These are phyloP conservation scores for Meteorus colon DNA, from an alignment of 2,888 invertebrate species.

Conservation along the genomic window DNA sequence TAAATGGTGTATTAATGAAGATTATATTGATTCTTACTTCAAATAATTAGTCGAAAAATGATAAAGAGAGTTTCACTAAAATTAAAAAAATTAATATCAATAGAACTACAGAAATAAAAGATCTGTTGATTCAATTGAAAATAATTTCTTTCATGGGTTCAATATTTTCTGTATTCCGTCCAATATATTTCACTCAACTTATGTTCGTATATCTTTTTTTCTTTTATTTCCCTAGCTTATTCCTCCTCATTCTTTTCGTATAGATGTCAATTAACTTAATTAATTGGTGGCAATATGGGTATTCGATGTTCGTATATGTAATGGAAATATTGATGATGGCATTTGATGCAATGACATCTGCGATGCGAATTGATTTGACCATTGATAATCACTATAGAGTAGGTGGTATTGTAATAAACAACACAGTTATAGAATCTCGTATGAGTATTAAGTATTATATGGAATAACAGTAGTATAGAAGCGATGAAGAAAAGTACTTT, in stretches of 20 bases:
- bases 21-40: too few relatives aligned
- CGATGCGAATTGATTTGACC: conserved; percentile 24
- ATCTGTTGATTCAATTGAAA: conserved; percentile 6
- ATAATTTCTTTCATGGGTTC: background rate
- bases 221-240: background rate
- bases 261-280: conserved; percentile 23
- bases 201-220: background rate
- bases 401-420: background rate
- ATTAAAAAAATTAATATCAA: too few relatives aligned
- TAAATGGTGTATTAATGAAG: too few relatives aligned
- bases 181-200: background rate
- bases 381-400: conserved; percentile 19
- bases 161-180: background rate
- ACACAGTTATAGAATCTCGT: background rate
- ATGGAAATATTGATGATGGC: background rate
- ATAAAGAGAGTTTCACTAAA: background rate
- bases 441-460: background rate
- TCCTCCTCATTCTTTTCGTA: conserved; percentile 2
- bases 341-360: conserved; percentile 25
- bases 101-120: background rate
- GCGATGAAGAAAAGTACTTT: conserved; percentile 44
- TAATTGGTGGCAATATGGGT: background rate
- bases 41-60: background rate
- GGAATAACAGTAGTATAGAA: conserved; percentile 9
- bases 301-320: background rate